Conservation (phyloP, 2,888 invertebrate species). For the Portevinia maculata region DNA sequence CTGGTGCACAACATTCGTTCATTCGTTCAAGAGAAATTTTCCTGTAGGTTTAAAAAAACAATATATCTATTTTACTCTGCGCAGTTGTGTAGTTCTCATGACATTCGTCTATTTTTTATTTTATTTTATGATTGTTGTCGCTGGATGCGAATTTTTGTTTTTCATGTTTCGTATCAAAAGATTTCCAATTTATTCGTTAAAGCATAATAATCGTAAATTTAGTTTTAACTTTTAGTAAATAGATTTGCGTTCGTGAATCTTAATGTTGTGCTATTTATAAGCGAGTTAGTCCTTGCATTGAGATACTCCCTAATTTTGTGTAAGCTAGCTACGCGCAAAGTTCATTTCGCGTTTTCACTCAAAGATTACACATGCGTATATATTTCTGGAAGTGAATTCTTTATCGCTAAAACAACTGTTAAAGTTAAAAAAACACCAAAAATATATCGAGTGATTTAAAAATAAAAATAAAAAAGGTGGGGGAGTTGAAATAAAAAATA, state of each 20-base stretch:
- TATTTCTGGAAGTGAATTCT: constrained; percentile 37
- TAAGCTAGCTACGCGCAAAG: constrained; percentile 53
- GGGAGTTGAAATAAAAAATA: background rate
- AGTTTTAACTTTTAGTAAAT: constrained; percentile 11
- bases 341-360: constrained; percentile 39
- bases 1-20: constrained; percentile 36
- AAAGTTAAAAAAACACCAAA: constrained; percentile 17
- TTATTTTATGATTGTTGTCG: background rate
- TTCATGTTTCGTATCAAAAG: constrained; percentile 30
- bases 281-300: constrained; percentile 55
- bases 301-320: constrained; percentile 50
- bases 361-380: constrained; percentile 8
- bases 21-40: background rate
- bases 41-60: background rate
- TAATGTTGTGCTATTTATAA: constrained; percentile 65
- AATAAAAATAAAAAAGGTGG: constrained; percentile 16
- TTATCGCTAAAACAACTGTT: constrained; percentile 14
- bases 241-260: constrained; percentile 45
- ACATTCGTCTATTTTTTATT: background rate
- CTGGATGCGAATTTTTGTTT: no score
- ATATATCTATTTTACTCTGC: no score
- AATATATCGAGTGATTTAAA: constrained; percentile 34
- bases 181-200: constrained; percentile 17
- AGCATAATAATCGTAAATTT: constrained; percentile 36
- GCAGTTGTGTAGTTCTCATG: background rate